Percentiles rank a stretch among this genome's conserved stretches.
phyloP scores from a whole-genome alignment of 1,140 invertebrate species.

The Holcopasites calliopsidis region DNA sequence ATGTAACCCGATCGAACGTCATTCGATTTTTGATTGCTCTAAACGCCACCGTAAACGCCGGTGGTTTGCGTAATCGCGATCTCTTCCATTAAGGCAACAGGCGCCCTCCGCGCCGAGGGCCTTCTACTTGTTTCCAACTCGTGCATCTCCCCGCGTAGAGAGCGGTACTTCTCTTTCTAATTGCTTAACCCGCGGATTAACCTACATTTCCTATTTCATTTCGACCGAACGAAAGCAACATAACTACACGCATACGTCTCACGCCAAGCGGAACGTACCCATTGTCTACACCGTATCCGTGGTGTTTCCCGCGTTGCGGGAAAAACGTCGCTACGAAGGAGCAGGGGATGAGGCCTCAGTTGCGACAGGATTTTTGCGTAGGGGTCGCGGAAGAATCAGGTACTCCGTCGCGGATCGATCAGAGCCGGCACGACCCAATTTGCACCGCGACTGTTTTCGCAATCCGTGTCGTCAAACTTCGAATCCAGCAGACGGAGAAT shows the following conservation, averaged over 20 bases:
- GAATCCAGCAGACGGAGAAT: conserved; percentile 44
- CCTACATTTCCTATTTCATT: conserved; percentile 42
- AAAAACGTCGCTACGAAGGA: background rate
- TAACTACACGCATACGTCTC: background rate
- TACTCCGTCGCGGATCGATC: conserved; percentile 1
- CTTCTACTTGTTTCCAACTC: conserved; percentile 20
- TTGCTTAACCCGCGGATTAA: conserved; percentile 34
- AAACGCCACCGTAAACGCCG: background rate
- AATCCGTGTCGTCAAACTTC: conserved; percentile 41
- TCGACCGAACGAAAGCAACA: background rate
- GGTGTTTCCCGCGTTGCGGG: background rate
- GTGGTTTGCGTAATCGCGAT: background rate
- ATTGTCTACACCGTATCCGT: background rate
- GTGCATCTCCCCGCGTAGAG: conserved; percentile 1
- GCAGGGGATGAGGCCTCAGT: background rate
- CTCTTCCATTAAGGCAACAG: conserved; percentile 16
- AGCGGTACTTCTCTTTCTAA: conserved; percentile 16
- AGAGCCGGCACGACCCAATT: conserved; percentile 17
- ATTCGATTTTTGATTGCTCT: conserved; percentile 2
- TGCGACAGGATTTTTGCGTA: background rate
- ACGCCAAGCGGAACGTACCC: background rate
- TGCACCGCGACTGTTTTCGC: conserved; percentile 24
- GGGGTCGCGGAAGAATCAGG: background rate
- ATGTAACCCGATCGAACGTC: conserved; percentile 4
- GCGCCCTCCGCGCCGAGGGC: conserved; percentile 9